Conservation (phyloP, 1,140 invertebrate genomes). For the Zaprionus capensis region DNA sequence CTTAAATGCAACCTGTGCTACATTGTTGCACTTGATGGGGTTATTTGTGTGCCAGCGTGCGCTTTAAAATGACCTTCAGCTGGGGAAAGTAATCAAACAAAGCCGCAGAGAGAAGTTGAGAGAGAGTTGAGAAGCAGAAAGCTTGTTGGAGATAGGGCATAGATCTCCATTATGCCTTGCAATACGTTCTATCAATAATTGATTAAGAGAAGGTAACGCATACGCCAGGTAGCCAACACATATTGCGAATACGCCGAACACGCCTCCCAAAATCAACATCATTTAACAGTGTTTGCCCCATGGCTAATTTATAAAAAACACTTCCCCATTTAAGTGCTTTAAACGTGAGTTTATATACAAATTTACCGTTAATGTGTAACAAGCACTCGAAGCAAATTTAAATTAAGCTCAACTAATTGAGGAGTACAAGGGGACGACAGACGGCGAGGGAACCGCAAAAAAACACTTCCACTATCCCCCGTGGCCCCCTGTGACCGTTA, state of each 20-base stretch:
- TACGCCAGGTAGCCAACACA: neutral
- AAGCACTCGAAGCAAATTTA: conserved; percentile 76
- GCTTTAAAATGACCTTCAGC: conserved; percentile 65
- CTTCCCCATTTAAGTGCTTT: conserved; percentile 41
- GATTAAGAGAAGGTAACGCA: neutral
- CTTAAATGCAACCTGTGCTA: conserved; percentile 72
- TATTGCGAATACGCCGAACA: neutral
- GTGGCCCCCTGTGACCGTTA: neutral
- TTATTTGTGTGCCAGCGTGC: conserved; percentile 23
- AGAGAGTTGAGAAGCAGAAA: neutral
- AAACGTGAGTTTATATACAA: conserved; percentile 52
- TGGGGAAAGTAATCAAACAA: neutral
- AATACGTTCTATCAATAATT: conserved; percentile 13
- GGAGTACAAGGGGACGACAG: conserved; percentile 21
- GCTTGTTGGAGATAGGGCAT: neutral
- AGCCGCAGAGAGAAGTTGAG: conserved; percentile 4
- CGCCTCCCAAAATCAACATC: conserved; percentile 1
- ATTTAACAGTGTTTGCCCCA: conserved; percentile 23
- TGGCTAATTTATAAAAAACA: conserved; percentile 57
- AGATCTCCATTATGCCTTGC: neutral
- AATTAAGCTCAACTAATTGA: conserved; percentile 78
- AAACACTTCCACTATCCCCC: conserved; percentile 16
- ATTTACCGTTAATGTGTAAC: conserved; percentile 67
- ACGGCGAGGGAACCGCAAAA: neutral
- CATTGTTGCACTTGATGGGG: conserved; percentile 66